These are phyloP conservation scores for Chloropsis hardwickii DNA, from an alignment of 2,113 vertebrate species.

Conservation along the genomic window DNA sequence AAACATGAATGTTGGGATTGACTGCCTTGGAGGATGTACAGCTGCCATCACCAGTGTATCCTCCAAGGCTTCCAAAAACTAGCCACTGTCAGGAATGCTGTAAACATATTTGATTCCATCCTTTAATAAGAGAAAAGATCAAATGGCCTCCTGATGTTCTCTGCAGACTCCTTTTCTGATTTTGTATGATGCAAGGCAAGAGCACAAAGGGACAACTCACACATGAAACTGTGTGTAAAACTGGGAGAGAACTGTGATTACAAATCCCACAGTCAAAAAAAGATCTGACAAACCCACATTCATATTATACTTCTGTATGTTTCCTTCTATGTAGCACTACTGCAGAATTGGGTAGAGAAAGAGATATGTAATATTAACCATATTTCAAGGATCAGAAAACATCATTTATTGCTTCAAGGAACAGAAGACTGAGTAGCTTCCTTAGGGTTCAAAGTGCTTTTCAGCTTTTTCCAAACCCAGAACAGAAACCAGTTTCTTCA, in stretches of 20 bases:
- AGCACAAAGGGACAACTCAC: not conserved
- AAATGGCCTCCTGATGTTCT: not conserved
- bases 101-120: not conserved
- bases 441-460: not conserved
- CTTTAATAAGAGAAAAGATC: not conserved
- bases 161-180: not conserved
- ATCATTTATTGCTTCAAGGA: not conserved
- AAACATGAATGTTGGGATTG: not conserved
- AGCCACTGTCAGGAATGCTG: not conserved
- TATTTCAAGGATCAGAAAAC: not conserved
- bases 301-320: not conserved
- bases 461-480: not conserved
- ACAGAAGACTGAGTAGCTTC: not conserved
- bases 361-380: not conserved
- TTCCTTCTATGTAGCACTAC: not conserved
- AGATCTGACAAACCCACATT: not conserved
- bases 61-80: not conserved
- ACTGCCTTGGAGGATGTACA: not conserved
- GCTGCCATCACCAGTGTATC: not conserved
- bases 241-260: not conserved
- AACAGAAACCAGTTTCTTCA: not conserved
- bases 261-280: not conserved
- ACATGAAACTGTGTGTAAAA: not conserved
- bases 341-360: not conserved
- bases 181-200: not conserved